These are phyloP conservation scores for Brachionus rotundiformis DNA, from an alignment of 1,140 invertebrate species.

Conservation along the genomic window DNA sequence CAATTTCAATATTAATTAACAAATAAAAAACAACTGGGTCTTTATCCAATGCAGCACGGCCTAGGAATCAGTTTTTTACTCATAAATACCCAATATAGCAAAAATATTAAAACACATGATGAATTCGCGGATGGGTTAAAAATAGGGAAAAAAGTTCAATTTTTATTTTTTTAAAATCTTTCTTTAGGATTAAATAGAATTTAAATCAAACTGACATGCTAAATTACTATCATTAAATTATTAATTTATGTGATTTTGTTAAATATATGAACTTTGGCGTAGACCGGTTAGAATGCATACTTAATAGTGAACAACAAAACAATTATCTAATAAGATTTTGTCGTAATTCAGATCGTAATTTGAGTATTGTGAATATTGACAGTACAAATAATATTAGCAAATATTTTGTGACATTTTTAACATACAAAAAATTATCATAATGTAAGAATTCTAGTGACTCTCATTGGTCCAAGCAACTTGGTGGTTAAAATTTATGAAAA, in stretches of 20 bases:
- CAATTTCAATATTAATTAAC: not conserved
- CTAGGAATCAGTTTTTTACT: not conserved
- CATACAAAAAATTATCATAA: no score
- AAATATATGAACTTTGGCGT: not conserved
- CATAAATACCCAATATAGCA: not conserved
- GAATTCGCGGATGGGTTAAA: not conserved
- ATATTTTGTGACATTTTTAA: no score
- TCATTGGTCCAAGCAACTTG: no score
- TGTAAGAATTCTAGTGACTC: no score
- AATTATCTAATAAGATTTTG: not conserved
- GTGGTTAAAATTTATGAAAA: no score
- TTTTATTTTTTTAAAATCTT: no score
- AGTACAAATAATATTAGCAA: no score
- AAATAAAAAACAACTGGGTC: not conserved
- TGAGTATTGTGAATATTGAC: no score
- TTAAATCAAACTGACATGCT: no score
- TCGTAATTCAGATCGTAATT: not conserved
- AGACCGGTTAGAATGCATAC: not conserved
- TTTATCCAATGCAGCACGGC: not conserved
- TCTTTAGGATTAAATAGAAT: no score
- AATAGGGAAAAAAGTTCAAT: not conserved
- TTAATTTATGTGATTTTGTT: not conserved
- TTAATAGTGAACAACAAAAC: not conserved
- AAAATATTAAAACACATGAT: constrained; percentile 3
- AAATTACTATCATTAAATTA: no score